Evolutionary conservation across 2,797 vertebrate species (phyloP), one percentile per base, ranked within the genome.

Genomic region (Spinus pinus): DNA sequence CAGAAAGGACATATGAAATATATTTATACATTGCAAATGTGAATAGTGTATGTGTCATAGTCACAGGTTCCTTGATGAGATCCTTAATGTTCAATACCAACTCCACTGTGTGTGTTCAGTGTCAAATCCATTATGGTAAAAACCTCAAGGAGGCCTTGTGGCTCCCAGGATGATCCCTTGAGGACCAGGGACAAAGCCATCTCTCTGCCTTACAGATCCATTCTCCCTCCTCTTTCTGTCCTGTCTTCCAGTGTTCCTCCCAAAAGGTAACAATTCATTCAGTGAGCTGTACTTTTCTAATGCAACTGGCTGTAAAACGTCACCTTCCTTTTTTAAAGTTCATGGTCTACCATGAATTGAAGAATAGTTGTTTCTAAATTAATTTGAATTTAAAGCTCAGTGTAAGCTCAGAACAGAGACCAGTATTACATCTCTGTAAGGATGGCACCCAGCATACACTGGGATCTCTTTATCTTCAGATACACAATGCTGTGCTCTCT

Each of bases 401-500:
- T 44, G 39, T 67, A 85, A 84, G 79, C 87, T 93, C 54, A 67
- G 87, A 87, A 42, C 54, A 78, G 9, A 66, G 67, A 61, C 8
- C 18, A 28, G 80, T 89, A 50, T 85, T 93, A 49, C 56, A 71
- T 66, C 50, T 35, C 56, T 10, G 6, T 65, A 86, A 86, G 73
- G 49, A 65, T 51, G 58, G 70, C 77, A 82, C 35, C 90, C 88
- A 84, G 72, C 71, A 51, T 81, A 82, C 39, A 11, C 8, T 37
- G 49, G 47, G 47, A 57, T 86, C 44, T 88, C 79, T 73, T 90
- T 93, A 91, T 94, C 89, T 91, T 83, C 75, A 86, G 82, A 72
- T 93, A 72, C 67, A 91, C 86, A 96, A 71, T 82, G 75, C 71
- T 87, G n/a, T 77, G 41, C 73, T 86, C 50, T 93, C 39, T 95